phyloP scores from a whole-genome alignment of 2,113 vertebrate genomes.

The Oncorhynchus mykiss region DNA sequence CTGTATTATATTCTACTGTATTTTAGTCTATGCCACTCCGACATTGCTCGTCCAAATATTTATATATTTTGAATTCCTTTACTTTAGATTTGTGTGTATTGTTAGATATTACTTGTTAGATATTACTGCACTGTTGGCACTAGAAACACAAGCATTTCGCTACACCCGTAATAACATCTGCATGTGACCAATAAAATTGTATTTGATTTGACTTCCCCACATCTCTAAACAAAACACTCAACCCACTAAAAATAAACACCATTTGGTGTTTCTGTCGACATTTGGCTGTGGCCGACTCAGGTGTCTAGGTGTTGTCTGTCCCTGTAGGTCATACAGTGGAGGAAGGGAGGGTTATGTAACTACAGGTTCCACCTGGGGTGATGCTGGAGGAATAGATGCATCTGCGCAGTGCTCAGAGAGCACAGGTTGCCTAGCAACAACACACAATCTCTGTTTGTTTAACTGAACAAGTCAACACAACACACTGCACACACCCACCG shows the following conservation, averaged over 20 bases:
- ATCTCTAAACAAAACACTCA: not conserved
- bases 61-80: too few relatives aligned
- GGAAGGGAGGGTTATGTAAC: not conserved
- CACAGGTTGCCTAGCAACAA: conserved; percentile 60
- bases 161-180: too few relatives aligned
- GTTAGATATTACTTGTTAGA: too few relatives aligned
- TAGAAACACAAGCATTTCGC: too few relatives aligned
- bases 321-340: not conserved
- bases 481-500: not conserved
- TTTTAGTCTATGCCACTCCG: too few relatives aligned
- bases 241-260: not conserved
- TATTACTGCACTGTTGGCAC: too few relatives aligned
- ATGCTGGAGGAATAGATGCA: conserved; percentile 33
- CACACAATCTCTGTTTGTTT: conserved; percentile 41
- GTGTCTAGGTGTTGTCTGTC: not conserved
- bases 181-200: too few relatives aligned
- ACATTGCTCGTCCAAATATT: too few relatives aligned
- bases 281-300: not conserved
- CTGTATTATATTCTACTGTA: too few relatives aligned
- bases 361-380: conserved; percentile 17
- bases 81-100: too few relatives aligned
- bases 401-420: conserved; percentile 36
- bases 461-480: conserved; percentile 15
- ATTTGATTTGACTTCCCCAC: not conserved
- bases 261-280: not conserved